A percentile compares a stretch with the other conserved stretches of the same genome.
Evolutionary conservation across 2,113 vertebrate species (phyloP).

Genomic region (Sceloporus tristichus): DNA sequence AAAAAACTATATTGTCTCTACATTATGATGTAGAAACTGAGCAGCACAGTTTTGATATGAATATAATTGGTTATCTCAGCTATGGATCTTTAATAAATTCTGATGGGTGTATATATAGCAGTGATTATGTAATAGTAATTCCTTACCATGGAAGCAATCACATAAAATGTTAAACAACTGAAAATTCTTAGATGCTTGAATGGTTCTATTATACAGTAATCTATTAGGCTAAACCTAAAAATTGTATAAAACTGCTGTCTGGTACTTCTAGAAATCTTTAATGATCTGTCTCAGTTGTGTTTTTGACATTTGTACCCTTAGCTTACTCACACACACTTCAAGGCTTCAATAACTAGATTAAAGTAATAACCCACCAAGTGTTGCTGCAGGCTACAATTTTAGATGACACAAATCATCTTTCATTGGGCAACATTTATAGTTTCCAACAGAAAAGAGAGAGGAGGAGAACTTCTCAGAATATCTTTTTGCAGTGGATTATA

Average conservation of each 20-base stretch:
- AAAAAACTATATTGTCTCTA: not conserved
- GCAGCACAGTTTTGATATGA: not conserved
- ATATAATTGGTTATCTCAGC: constrained; percentile 8
- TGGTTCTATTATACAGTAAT: constrained; percentile 1
- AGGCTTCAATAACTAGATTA: constrained; percentile 79
- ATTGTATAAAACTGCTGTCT: constrained; percentile 12
- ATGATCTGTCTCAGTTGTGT: constrained; percentile 60
- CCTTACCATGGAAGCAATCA: constrained; percentile 8
- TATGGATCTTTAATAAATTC: constrained; percentile 12
- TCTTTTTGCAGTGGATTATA: constrained; percentile 46
- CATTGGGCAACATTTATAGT: constrained; percentile 67
- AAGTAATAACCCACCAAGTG: constrained; percentile 75
- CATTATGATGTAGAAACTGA: not conserved
- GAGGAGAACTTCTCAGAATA: constrained; percentile 55
- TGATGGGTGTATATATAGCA: constrained; percentile 5
- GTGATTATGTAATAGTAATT: not conserved
- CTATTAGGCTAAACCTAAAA: constrained; percentile 16
- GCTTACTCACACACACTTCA: constrained; percentile 71
- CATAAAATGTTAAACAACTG: constrained; percentile 26
- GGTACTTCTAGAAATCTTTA: constrained; percentile 56
- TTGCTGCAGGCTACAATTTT: constrained; percentile 73
- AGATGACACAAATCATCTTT: constrained; percentile 78
- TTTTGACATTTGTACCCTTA: constrained; percentile 69
- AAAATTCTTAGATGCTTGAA: constrained; percentile 28
- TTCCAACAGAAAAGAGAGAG: constrained; percentile 62